These are phyloP conservation scores for Noctua pronuba DNA, from an alignment of 2,888 invertebrate species.

Conservation along the genomic window DNA sequence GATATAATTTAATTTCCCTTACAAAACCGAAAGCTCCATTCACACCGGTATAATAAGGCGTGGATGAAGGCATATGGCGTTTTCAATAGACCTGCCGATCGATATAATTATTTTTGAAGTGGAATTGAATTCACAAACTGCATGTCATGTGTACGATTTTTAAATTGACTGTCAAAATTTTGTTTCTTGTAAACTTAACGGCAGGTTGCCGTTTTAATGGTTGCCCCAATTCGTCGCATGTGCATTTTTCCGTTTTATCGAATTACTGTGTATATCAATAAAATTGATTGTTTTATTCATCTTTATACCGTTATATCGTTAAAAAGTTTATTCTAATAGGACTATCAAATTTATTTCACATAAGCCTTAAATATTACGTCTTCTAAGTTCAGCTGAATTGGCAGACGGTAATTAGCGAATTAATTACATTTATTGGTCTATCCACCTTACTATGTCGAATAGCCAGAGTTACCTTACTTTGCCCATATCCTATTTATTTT, in stretches of 20 bases:
- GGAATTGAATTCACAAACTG: slow-evolving; percentile 62
- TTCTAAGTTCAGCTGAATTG: slow-evolving; percentile 4
- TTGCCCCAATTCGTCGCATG: slow-evolving; percentile 1
- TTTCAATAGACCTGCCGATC: slow-evolving; percentile 75
- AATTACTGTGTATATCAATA: slow-evolving; percentile 22
- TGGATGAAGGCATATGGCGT: slow-evolving; percentile 80
- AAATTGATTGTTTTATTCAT: slow-evolving; percentile 19
- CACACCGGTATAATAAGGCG: slow-evolving; percentile 74
- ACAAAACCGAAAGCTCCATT: slow-evolving; percentile 79
- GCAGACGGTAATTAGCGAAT: slow-evolving; percentile 16
- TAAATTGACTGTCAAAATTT: slow-evolving; percentile 47
- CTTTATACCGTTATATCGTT: not conserved
- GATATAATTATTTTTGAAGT: slow-evolving; percentile 73
- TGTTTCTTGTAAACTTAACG: slow-evolving; percentile 32
- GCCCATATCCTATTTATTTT: slow-evolving; percentile 21
- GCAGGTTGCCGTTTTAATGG: slow-evolving; percentile 32
- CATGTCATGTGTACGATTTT: slow-evolving; percentile 64
- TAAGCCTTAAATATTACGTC: slow-evolving; percentile 8
- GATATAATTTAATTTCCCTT: slow-evolving; percentile 82
- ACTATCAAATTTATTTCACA: slow-evolving; percentile 6
- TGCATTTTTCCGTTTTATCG: slow-evolving; percentile 5
- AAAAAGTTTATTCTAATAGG: not conserved
- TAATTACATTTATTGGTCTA: slow-evolving; percentile 22
- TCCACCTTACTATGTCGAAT: slow-evolving; percentile 21
- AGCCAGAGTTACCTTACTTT: slow-evolving; percentile 5